Evolutionary conservation across 2,113 vertebrate genomes (phyloP).

Genomic region (Ceratotherium simum): DNA sequence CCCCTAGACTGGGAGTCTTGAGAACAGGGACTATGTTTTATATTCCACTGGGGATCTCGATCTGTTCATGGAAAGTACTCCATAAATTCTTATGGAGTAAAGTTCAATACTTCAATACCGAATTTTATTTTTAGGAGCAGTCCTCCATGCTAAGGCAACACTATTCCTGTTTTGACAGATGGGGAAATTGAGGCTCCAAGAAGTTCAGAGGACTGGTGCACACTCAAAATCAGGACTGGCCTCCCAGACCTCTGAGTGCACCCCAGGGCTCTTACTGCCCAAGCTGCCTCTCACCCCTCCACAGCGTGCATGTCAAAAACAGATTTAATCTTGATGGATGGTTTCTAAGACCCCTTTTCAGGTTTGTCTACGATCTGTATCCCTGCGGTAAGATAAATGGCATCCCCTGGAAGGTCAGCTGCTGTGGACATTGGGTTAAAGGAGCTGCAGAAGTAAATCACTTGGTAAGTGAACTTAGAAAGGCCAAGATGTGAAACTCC

Average conservation of each 20-base stretch:
- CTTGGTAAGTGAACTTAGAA: conserved; percentile 43
- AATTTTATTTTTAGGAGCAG: conserved; percentile 5
- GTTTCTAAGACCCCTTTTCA: conserved; percentile 7
- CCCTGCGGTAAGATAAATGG: neutral
- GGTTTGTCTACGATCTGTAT: neutral
- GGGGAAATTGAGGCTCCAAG: neutral
- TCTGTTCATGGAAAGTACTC: neutral
- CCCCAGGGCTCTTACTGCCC: neutral
- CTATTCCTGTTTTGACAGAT: neutral
- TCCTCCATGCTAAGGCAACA: neutral
- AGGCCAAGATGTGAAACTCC: conserved; percentile 38
- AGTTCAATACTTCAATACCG: neutral
- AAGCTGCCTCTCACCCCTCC: neutral
- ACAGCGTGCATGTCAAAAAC: neutral
- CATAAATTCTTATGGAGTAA: neutral
- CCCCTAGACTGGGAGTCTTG: neutral
- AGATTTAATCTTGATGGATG: neutral
- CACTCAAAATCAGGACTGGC: neutral
- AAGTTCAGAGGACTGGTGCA: neutral
- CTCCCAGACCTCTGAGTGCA: neutral
- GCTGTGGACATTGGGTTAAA: neutral
- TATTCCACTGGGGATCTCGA: neutral
- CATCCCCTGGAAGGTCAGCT: neutral
- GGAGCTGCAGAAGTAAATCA: conserved; percentile 58
- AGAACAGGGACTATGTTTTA: neutral